phyloP scores from a whole-genome alignment of 2,113 vertebrate species.

The Dunckerocampus dactyliophorus region DNA sequence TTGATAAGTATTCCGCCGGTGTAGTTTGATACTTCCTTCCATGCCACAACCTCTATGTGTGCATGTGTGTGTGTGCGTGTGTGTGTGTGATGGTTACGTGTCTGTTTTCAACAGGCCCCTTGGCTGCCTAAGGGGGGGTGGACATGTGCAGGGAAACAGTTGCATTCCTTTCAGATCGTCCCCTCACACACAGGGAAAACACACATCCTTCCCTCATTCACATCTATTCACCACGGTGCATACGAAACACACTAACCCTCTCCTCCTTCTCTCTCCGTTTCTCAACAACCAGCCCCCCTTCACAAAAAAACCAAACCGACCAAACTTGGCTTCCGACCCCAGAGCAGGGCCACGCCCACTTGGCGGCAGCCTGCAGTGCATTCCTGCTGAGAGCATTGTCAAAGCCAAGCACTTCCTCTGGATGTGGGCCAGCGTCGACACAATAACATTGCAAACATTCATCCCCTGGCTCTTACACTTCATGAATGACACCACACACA shows the following conservation, averaged over 20 bases:
- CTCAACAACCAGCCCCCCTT: conserved; percentile 56
- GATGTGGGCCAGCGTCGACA: conserved; percentile 59
- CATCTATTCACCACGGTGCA: conserved; percentile 53
- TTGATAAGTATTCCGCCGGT: conserved; percentile 70
- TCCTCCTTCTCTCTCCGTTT: conserved; percentile 34
- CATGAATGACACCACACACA: conserved; percentile 38
- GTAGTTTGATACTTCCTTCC: conserved; percentile 73
- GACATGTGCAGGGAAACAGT: conserved; percentile 69
- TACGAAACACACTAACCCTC: conserved; percentile 52
- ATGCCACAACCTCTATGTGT: conserved; percentile 53
- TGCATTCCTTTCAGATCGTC: conserved; percentile 72
- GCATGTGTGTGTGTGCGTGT: conserved; percentile 27
- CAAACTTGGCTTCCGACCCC: conserved; percentile 75
- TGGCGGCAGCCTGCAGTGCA: conserved; percentile 68
- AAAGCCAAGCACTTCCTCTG: conserved; percentile 76
- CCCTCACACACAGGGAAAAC: conserved; percentile 46
- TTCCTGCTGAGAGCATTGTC: conserved; percentile 78
- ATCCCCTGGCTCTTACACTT: conserved; percentile 46
- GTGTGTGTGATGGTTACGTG: conserved; percentile 44
- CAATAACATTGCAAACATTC: conserved; percentile 74
- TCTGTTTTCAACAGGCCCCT: conserved; percentile 61
- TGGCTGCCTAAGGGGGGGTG: conserved; percentile 51
- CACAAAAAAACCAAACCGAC: conserved; percentile 46
- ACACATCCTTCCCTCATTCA: conserved; percentile 45
- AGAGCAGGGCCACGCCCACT: conserved; percentile 67